Evolutionary conservation across 1,140 invertebrate genomes (phyloP).

Genomic region (Brachionus calyciflorus): DNA sequence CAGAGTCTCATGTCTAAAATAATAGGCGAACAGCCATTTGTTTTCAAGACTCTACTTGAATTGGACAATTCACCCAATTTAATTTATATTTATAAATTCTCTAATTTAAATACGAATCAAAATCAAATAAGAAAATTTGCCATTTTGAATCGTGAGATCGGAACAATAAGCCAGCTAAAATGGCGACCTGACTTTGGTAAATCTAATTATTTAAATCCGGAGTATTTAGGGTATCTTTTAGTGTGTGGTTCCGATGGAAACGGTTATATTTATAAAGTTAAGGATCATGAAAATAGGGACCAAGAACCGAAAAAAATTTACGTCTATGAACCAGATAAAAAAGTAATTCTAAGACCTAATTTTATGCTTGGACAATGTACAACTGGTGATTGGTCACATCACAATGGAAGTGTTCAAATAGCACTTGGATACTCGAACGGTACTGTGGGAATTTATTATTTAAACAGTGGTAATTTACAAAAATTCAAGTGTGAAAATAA

Average conservation of each 20-base stretch:
- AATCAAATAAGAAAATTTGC: background rate
- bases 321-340: background rate
- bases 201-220: background rate
- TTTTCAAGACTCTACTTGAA: conserved; percentile 1
- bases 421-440: conserved; percentile 40
- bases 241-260: conserved; percentile 29
- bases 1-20: background rate
- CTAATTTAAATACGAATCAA: background rate
- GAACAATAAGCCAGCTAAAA: background rate
- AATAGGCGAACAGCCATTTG: background rate
- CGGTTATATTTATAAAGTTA: background rate
- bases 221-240: conserved; percentile 23
- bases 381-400: conserved; percentile 9
- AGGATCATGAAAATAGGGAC: background rate
- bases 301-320: background rate
- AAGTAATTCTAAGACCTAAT: background rate
- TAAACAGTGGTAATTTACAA: background rate
- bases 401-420: conserved; percentile 20
- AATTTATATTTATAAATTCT: conserved; percentile 32
- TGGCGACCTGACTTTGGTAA: conserved; percentile 17
- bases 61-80: background rate
- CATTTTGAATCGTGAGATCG: conserved; percentile 14
- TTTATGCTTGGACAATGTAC: conserved; percentile 33
- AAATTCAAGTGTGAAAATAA: background rate
- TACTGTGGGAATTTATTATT: background rate